phyloP scores from a whole-genome alignment of 2,888 invertebrate species.

The Aleiodes leptofemur region DNA sequence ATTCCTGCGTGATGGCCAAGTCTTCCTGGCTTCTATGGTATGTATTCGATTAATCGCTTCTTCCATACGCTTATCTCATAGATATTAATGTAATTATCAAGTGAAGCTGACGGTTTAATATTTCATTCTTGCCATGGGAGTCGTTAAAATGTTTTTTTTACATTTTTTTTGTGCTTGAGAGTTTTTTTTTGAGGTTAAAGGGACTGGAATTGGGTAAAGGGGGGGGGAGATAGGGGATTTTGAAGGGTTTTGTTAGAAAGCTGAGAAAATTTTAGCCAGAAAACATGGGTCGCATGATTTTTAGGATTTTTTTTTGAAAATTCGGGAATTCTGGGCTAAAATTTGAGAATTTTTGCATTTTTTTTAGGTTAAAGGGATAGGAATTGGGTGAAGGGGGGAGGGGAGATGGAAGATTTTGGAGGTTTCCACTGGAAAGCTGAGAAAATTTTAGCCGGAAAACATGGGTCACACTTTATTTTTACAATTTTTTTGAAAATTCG shows the following conservation, averaged over 20 bases:
- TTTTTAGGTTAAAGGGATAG: too few species aligned
- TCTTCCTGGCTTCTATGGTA: conserved; percentile 34
- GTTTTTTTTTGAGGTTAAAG: too few species aligned
- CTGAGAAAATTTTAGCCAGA: too few species aligned
- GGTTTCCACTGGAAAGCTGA: too few species aligned
- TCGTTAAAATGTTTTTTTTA: not conserved
- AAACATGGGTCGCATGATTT: conserved; percentile 1
- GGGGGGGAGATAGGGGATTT: too few species aligned
- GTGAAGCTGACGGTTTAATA: not conserved
- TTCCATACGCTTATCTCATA: conserved; percentile 27
- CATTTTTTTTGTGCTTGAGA: not conserved
- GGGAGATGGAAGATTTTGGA: too few species aligned
- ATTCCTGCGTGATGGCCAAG: conserved; percentile 27
- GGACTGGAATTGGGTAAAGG: too few species aligned
- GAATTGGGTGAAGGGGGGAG: too few species aligned
- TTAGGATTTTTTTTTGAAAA: conserved; percentile 20
- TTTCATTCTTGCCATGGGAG: not conserved
- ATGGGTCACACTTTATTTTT: conserved; percentile 9
- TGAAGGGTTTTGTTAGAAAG: too few species aligned
- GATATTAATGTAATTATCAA: conserved; percentile 23
- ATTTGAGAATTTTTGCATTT: too few species aligned
- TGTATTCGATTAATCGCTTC: conserved; percentile 30
- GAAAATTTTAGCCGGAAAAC: too few species aligned
- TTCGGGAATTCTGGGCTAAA: too few species aligned
- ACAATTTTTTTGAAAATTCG: conserved; percentile 15